Base-by-base conservation (phyloP, 2,113 vertebrate species). In the Microtus oregoni region DNA sequence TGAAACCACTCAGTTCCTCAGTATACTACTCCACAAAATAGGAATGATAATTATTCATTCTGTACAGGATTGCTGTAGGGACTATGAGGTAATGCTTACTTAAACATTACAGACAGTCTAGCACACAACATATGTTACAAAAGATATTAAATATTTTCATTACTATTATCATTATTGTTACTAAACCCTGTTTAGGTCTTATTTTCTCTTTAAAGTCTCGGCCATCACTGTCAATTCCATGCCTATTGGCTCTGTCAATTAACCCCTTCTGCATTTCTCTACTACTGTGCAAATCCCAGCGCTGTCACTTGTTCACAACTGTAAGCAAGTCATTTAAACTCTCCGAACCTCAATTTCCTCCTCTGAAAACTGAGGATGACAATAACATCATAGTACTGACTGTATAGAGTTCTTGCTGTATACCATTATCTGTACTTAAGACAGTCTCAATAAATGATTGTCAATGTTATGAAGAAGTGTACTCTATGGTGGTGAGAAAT, bases 11-110 rank as follows among this genome's bases (percentile, higher is more conserved):
- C 72, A 35, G 4, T 52, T 12, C 30, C 67, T 93, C 81, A 63
- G 58, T 82, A n/a, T 72, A 55, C 26, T 95, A n/a, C 28, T 88
- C 20, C 85, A 47, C 72, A 92, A 94, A 75, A 17, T 58, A 58
- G 38, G n/a, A 90, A 75, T 63, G 68, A 67, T n/a, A 86, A 91
- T 41, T 73, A 22, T 75, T 61, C 14, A 17, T 41, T 76, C 35
- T 50, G 75, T 77, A 83, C 3, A 41, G 35, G 30, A 52, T 72
- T 97, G 7, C 63, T 72, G 11, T 86, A 89, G 41, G 5, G 5
- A 90, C 72, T 72, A 86, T 78, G 92, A 58, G 19, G 58, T 20
- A 58, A 20, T 58, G 58, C 6, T 70, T 86, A 58, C 61, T 75
- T 50, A 89, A 32, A 86, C 75, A 87, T 20, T 3, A 86, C 68